phyloP scores from a whole-genome alignment of 2,888 invertebrate species.

The Drosophila koepferae region DNA sequence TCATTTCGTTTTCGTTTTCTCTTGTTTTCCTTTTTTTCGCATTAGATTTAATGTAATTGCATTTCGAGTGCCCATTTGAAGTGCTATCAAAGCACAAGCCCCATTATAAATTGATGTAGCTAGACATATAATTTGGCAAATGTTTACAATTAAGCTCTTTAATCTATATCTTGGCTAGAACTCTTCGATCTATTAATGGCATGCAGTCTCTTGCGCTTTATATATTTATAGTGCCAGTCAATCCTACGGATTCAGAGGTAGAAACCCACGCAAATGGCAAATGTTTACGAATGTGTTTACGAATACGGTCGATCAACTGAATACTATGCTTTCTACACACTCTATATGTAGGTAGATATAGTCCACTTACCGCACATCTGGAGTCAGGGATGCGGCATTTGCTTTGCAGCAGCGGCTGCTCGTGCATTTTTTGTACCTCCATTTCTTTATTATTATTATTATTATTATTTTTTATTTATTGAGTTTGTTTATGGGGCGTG shows the following conservation, averaged over 20 bases:
- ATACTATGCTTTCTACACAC: neutral
- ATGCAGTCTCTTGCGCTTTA: conserved; percentile 21
- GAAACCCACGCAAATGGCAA: conserved; percentile 49
- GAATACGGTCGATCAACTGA: conserved; percentile 30
- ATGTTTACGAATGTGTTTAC: conserved; percentile 36
- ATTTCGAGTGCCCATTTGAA: conserved; percentile 27
- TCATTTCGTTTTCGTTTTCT: neutral
- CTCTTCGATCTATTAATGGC: conserved; percentile 61
- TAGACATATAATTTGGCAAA: conserved; percentile 9
- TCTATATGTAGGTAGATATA: conserved; percentile 8
- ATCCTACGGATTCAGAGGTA: neutral
- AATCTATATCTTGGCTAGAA: conserved; percentile 32
- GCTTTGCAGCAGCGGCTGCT: conserved; percentile 75
- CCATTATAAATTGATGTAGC: conserved; percentile 19
- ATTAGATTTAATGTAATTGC: conserved; percentile 33
- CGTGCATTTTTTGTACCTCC: conserved; percentile 81
- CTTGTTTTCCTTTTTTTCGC: neutral
- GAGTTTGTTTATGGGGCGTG: conserved; percentile 17
- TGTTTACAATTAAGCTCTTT: conserved; percentile 44
- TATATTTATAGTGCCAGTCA: conserved; percentile 51
- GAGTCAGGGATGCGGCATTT: conserved; percentile 79
- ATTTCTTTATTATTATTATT: conserved; percentile 55
- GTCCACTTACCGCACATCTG: conserved; percentile 83
- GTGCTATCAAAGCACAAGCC: conserved; percentile 19
- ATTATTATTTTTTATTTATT: neutral